A percentile compares a stretch with the other conserved stretches of the same genome.
Conservation (phyloP, 2,113 vertebrate species). For the Oceanites oceanicus region DNA sequence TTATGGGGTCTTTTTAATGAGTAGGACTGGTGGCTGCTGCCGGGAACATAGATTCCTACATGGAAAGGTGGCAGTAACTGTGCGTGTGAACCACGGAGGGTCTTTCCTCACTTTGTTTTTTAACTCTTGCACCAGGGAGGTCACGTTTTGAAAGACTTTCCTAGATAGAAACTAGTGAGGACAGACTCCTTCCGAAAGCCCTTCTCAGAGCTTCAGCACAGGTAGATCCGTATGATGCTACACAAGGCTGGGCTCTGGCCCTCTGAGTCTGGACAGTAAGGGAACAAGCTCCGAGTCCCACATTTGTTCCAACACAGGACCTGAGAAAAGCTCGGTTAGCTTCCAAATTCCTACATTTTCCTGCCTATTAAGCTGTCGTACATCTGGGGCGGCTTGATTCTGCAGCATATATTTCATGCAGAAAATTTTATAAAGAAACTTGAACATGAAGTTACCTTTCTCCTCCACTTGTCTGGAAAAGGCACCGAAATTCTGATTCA, state of each 20-base stretch:
- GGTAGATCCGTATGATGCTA: background rate
- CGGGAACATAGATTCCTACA: background rate
- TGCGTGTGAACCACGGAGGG: accelerated
- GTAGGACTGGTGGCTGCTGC: background rate
- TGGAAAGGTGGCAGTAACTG: background rate
- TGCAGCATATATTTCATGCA: background rate
- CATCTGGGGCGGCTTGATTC: background rate
- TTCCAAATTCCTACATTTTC: background rate
- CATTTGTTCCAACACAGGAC: background rate
- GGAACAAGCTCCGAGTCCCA: background rate
- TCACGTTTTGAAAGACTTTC: background rate
- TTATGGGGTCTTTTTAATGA: background rate
- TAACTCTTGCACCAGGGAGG: background rate
- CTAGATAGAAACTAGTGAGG: background rate
- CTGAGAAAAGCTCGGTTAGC: background rate
- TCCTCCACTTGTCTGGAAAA: background rate
- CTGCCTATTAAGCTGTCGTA: background rate
- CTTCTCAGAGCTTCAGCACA: background rate
- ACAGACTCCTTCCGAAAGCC: background rate
- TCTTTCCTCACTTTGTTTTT: background rate
- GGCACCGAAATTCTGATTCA: background rate
- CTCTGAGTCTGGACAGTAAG: background rate
- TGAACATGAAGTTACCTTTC: background rate
- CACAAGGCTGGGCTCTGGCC: background rate
- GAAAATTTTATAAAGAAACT: background rate